Evolutionary conservation across 2,113 vertebrate genomes (phyloP).

Genomic region (Ibidorhyncha struthersii): DNA sequence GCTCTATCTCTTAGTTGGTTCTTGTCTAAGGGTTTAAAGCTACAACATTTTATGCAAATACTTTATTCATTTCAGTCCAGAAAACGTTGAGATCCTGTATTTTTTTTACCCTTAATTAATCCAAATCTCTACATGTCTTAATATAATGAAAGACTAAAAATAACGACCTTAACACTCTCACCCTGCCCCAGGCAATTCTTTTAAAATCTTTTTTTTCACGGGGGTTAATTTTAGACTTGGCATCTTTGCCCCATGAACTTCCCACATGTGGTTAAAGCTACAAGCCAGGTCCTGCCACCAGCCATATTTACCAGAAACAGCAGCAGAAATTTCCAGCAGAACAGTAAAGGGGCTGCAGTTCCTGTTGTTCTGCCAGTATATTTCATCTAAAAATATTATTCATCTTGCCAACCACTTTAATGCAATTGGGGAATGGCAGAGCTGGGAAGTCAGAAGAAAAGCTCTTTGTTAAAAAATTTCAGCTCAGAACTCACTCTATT

Average conservation of each 20-base stretch:
- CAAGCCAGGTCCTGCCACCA: slow-evolving; percentile 74
- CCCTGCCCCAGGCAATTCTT: slow-evolving; percentile 43
- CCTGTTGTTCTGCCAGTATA: slow-evolving; percentile 71
- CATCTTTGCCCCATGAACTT: slow-evolving; percentile 60
- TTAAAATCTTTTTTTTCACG: background rate
- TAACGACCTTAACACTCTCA: slow-evolving; percentile 36
- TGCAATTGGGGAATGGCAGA: slow-evolving; percentile 63
- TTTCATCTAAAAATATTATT: slow-evolving; percentile 71
- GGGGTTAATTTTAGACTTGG: slow-evolving; percentile 78
- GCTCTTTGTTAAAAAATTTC: slow-evolving; percentile 54
- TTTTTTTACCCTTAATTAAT: slow-evolving; percentile 15
- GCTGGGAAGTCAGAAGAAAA: slow-evolving; percentile 52
- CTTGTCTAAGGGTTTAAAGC: background rate
- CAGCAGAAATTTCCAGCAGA: slow-evolving; percentile 76
- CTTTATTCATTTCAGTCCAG: slow-evolving; percentile 7
- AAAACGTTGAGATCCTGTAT: background rate
- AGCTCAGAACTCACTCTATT: slow-evolving; percentile 32
- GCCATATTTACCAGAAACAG: slow-evolving; percentile 76
- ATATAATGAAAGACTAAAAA: slow-evolving; percentile 40
- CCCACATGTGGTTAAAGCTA: slow-evolving; percentile 78
- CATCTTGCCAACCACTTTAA: slow-evolving; percentile 61
- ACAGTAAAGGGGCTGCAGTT: slow-evolving; percentile 67
- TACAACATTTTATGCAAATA: background rate
- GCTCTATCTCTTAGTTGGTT: background rate
- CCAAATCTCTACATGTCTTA: slow-evolving; percentile 19